phyloP scores from a whole-genome alignment of 2,888 invertebrate genomes.

The Sisyra nigra region DNA sequence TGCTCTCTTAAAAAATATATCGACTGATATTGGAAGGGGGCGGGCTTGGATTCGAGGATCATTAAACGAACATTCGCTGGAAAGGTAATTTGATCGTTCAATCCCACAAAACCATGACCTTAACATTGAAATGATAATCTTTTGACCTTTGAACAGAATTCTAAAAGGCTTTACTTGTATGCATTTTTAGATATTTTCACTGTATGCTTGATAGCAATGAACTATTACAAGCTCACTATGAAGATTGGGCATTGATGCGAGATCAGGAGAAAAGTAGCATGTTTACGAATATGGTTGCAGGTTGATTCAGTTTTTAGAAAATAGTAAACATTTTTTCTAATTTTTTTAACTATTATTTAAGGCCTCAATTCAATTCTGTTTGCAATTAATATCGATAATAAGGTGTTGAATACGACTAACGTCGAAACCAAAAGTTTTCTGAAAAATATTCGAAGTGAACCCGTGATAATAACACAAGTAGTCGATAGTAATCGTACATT shows the following conservation, averaged over 20 bases:
- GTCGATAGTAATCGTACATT: slow-evolving; percentile 31
- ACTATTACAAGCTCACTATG: slow-evolving; percentile 56
- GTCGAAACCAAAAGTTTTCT: slow-evolving; percentile 29
- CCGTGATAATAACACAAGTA: slow-evolving; percentile 51
- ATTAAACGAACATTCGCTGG: slow-evolving; percentile 81
- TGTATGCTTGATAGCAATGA: slow-evolving; percentile 50
- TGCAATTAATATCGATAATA: slow-evolving; percentile 80
- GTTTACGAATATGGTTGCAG: slow-evolving; percentile 74
- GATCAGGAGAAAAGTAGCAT: slow-evolving; percentile 64
- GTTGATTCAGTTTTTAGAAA: slow-evolving; percentile 28
- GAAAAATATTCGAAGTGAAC: slow-evolving; percentile 33
- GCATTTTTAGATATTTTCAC: slow-evolving; percentile 52
- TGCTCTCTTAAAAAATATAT: slow-evolving; percentile 46
- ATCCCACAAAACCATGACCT: too few species aligned
- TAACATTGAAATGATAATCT: too few species aligned
- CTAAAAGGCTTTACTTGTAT: too few species aligned
- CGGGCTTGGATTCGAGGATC: slow-evolving; percentile 80
- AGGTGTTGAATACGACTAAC: slow-evolving; percentile 51
- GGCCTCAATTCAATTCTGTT: slow-evolving; percentile 81
- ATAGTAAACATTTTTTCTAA: slow-evolving; percentile 2
- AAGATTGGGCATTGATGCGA: slow-evolving; percentile 69
- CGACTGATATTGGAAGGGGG: slow-evolving; percentile 64
- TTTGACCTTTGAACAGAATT: too few species aligned
- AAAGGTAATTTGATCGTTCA: slow-evolving; percentile 33
- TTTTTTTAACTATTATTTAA: slow-evolving; percentile 22